Conservation (phyloP, 1,140 invertebrate species). For the Pseudachorutes palmiensis region DNA sequence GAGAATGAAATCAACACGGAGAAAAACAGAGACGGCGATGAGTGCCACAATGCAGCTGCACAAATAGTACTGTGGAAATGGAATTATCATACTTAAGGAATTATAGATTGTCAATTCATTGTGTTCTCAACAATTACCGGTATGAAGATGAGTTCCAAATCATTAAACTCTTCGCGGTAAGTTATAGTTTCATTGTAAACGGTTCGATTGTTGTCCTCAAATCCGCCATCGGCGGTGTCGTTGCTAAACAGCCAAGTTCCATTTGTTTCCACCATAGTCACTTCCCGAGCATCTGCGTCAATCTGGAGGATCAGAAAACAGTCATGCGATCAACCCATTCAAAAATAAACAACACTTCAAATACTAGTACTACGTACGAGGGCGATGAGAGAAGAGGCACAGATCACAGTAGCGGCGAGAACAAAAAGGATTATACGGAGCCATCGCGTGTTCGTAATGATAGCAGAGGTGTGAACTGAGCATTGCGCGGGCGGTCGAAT, state of each 20-base stretch:
- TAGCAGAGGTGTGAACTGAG: slow-evolving; percentile 41
- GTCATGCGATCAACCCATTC: background rate
- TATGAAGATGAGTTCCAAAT: slow-evolving; percentile 32
- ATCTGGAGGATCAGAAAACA: slow-evolving; percentile 21
- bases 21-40: slow-evolving; percentile 69
- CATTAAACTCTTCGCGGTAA: slow-evolving; percentile 17
- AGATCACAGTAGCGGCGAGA: slow-evolving; percentile 56
- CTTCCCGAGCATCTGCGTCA: slow-evolving; percentile 29
- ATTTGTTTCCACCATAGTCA: slow-evolving; percentile 26
- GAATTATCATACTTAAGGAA: slow-evolving; percentile 31
- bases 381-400: slow-evolving; percentile 58
- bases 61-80: slow-evolving; percentile 61
- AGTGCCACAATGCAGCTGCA: slow-evolving; percentile 69
- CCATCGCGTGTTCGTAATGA: slow-evolving; percentile 56
- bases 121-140: slow-evolving; percentile 27
- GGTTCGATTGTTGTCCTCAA: slow-evolving; percentile 9
- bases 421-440: slow-evolving; percentile 56
- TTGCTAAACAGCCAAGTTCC: slow-evolving; percentile 17
- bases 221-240: slow-evolving; percentile 14
- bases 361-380: slow-evolving; percentile 48
- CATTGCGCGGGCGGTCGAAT: slow-evolving; percentile 45
- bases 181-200: background rate
- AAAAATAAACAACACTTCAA: background rate
- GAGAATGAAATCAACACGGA: slow-evolving; percentile 70
- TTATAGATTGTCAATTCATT: background rate